Evolutionary conservation across 2,113 vertebrate genomes (phyloP), one percentile per base, ranked within the genome.

Genomic region (Gnathochromis pfefferi): DNA sequence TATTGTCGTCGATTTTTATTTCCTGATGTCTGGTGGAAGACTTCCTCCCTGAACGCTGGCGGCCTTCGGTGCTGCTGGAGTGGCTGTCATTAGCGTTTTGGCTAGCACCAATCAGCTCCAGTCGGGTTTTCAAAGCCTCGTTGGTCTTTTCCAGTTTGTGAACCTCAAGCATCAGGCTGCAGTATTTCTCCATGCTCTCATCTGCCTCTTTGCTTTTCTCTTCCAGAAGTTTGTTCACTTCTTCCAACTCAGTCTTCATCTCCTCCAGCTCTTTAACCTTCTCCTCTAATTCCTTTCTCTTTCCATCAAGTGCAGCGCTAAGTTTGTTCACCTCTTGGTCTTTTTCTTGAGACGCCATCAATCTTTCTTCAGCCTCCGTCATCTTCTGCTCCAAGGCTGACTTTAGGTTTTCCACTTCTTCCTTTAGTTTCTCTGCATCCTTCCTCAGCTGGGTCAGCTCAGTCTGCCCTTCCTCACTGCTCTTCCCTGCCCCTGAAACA

Each of bases 111-210:
- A 97, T 57, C 47, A 96, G 94, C 42, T 94, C 92, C 45, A 98
- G 93, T 47, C 97, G 96, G 5, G 90, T 95, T n/a, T 95, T 96
- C 75, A 99, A 89, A 33, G 95, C 92, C 38, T 97, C 97, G 12
- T 98, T 98, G 89, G 85, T 92, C 92, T 98, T 97, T 81, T 99
- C 98, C 80, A 98, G 89, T 92, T 98, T 98, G 89, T 97, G 96
- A 17, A 97, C 95, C 86, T 96, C 94, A 80, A 98, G 93, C 83
- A 98, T 96, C 70, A 98, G 83, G 87, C 91, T 95, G 88, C 97
- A 98, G 95, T 98, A 98, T 92, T 98, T 98, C n/a, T 98, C 97
- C 92, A 98, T 89, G 95, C 96, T 97, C 38, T 98, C 97, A 2
- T 98, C 97, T 1, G 96, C 96, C 91, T 99, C 98, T 85, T 54